Evolutionary conservation across 2,888 invertebrate species (phyloP).

Genomic region (Cremastinae sp.): DNA sequence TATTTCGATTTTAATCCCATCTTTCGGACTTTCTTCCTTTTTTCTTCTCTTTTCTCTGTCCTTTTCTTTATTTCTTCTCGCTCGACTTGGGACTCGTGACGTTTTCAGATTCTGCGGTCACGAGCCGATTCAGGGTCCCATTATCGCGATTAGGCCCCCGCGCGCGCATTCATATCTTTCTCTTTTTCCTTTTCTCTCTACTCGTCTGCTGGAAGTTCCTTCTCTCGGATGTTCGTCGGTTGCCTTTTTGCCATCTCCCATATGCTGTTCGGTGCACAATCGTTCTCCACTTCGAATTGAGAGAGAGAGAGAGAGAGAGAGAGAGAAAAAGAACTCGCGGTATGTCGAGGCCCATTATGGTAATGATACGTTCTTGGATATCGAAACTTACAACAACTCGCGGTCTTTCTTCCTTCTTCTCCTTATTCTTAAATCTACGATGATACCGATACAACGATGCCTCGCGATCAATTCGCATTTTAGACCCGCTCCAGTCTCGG

Average conservation of each 20-base stretch:
- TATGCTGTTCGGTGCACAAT: slow-evolving; percentile 61
- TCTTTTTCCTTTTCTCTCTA: slow-evolving; percentile 46
- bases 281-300: slow-evolving; percentile 43
- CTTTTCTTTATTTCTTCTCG: slow-evolving; percentile 51
- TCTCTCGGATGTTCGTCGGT: slow-evolving; percentile 30
- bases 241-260: slow-evolving; percentile 66
- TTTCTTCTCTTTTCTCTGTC: slow-evolving; percentile 21
- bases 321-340: slow-evolving; percentile 33
- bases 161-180: slow-evolving; percentile 55
- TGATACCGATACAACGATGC: slow-evolving; percentile 74
- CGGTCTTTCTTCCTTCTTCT: background rate
- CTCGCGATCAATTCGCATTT: slow-evolving; percentile 49
- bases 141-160: slow-evolving; percentile 78
- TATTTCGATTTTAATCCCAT: slow-evolving; percentile 44
- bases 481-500: slow-evolving; percentile 10
- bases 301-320: slow-evolving; percentile 41
- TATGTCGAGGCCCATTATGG: slow-evolving; percentile 73
- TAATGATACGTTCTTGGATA: slow-evolving; percentile 77
- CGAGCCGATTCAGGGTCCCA: slow-evolving; percentile 75
- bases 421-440: slow-evolving; percentile 63
- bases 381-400: slow-evolving; percentile 69
- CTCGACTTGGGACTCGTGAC: slow-evolving; percentile 65
- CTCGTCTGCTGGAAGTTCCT: slow-evolving; percentile 41
- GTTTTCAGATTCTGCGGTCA: slow-evolving; percentile 78
- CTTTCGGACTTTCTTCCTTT: background rate